Base-by-base conservation (phyloP, 2,888 invertebrate species). In the Apamea anceps region DNA sequence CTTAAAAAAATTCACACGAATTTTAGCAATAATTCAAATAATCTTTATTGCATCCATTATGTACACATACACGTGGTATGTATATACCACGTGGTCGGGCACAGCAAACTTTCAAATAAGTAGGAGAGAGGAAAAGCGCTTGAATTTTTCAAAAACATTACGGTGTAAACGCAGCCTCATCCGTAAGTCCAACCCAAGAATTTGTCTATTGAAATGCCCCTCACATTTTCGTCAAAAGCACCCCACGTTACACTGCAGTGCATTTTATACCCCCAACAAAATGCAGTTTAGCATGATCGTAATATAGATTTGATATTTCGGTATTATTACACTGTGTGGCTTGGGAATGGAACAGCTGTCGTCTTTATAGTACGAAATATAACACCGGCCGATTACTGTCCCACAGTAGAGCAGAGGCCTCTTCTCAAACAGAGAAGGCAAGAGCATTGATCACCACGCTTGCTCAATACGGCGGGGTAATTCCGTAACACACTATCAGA, bases 181-280 rank as follows among this genome's bases (percentile, higher is more conserved):
- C 86, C 85, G 85, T 73, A 85, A 81, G 86, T 86, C 88, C 85
- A 86, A 83, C 85, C 86, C 86, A 92, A 91, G 92, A 93, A 94
- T 93, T 93, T 92, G 93, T 93, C 93, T 93, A 93, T 92, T 91
- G 92, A 92, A 93, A 90, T 86, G 82, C 90, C 92, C 92, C 90
- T 85, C 88, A 87, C 82, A 87, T 78, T 76, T 74, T 82, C 84
- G 81, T 91, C 91, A 91, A 91, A 91, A 89, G 83, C 85, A 77
- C 89, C 89, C 89, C 66, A 79, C 13, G 86, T 86, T 89, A 85
- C 87, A 84, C 81, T 87, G 90, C 90, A 91, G 81, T 92, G 92
- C 91, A 91, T 90, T 91, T 89, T 87, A 86, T 83, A 86, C 83
- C 88, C 72, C 84, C 72, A 88, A 87, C 90, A 81, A 90, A 92